phyloP scores from a whole-genome alignment of 1,140 invertebrate genomes.

The Marisa cornuarietis region DNA sequence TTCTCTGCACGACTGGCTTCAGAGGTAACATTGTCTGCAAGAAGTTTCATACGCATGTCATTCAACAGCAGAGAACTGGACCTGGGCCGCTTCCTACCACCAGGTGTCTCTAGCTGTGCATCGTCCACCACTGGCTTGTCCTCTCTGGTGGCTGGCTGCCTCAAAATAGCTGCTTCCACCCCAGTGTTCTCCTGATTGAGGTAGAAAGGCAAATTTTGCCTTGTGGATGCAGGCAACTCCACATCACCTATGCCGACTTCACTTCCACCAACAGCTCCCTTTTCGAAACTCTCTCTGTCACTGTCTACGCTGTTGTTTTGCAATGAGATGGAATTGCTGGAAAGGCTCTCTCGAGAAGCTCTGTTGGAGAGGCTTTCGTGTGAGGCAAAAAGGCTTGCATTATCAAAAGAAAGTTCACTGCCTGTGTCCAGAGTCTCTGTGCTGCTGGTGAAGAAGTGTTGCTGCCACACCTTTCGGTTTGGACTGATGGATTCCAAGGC shows the following conservation, averaged over 20 bases:
- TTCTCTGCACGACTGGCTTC: not conserved
- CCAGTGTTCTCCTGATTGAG: too few species aligned
- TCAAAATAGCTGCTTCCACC: too few species aligned
- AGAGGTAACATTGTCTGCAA: slow-evolving; percentile 14
- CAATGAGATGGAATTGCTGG: not conserved
- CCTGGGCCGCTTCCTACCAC: slow-evolving; percentile 1
- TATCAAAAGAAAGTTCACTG: slow-evolving; percentile 26
- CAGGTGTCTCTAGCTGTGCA: not conserved
- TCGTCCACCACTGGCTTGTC: too few species aligned
- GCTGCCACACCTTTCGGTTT: slow-evolving; percentile 9
- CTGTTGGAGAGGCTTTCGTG: not conserved
- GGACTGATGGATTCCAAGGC: slow-evolving; percentile 7
- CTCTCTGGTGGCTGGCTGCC: too few species aligned
- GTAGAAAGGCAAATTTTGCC: too few species aligned
- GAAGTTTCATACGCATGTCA: slow-evolving; percentile 18
- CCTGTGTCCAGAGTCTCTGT: slow-evolving; percentile 13
- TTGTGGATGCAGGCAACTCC: too few species aligned
- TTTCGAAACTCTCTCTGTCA: not conserved
- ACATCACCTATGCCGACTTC: too few species aligned
- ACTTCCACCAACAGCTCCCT: too few species aligned
- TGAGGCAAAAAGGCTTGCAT: slow-evolving; percentile 13
- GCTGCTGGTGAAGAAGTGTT: slow-evolving; percentile 23
- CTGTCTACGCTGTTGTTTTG: not conserved
- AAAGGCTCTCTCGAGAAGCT: not conserved
- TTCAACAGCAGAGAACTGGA: slow-evolving; percentile 13